Conservation (phyloP, 2,113 vertebrate genomes). For the Miniopterus natalensis region DNA sequence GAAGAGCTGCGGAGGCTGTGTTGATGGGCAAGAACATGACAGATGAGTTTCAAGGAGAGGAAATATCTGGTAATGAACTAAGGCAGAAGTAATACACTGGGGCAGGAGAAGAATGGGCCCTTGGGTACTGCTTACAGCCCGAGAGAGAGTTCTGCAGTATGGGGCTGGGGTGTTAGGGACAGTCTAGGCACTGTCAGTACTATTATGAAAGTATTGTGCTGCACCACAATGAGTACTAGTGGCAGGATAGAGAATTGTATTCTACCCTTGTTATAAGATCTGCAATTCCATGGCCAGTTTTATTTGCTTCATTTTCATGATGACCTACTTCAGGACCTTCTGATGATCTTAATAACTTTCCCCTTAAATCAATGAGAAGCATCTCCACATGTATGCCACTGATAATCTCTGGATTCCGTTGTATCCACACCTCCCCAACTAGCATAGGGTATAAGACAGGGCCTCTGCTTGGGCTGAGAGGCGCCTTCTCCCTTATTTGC, state of each 20-base stretch:
- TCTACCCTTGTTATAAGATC: not conserved
- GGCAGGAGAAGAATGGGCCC: not conserved
- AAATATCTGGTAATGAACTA: not conserved
- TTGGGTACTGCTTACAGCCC: not conserved
- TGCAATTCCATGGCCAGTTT: not conserved
- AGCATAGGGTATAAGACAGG: not conserved
- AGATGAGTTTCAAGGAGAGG: not conserved
- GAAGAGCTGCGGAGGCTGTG: accelerated
- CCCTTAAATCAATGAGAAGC: not conserved
- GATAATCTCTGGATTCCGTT: not conserved
- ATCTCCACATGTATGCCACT: not conserved
- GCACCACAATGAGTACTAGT: no score
- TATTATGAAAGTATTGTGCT: accelerated
- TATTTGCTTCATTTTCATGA: not conserved
- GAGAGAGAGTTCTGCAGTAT: not conserved
- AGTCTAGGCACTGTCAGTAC: not conserved
- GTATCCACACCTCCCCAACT: not conserved
- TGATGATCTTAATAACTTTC: not conserved
- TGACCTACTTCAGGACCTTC: not conserved
- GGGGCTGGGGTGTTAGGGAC: not conserved
- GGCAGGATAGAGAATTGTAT: not conserved
- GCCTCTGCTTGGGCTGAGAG: not conserved
- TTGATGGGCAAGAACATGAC: not conserved
- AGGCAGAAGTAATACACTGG: not conserved
- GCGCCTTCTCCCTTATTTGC: not conserved